phyloP scores from a whole-genome alignment of 2,797 vertebrate species.

The Gila robusta region DNA sequence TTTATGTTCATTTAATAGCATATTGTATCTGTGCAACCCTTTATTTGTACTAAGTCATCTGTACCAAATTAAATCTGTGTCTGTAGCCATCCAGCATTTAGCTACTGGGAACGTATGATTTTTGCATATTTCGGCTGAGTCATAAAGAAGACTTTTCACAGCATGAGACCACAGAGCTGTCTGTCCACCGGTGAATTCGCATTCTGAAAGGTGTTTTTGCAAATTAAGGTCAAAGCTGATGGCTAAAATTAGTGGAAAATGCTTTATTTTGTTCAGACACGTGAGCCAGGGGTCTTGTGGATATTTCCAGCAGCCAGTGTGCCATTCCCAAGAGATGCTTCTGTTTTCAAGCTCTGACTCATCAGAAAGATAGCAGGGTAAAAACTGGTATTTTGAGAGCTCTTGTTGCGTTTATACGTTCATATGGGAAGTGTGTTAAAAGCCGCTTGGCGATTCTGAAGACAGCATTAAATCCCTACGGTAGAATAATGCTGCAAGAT shows the following conservation, averaged over 20 bases:
- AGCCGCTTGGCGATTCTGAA: neutral
- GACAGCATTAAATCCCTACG: slow-evolving; percentile 6
- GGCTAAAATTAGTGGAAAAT: slow-evolving; percentile 3
- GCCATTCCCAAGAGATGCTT: slow-evolving; percentile 22
- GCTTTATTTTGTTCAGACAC: slow-evolving; percentile 28
- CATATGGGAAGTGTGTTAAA: slow-evolving; percentile 20
- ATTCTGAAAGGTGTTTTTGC: slow-evolving; percentile 21
- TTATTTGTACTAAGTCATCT: slow-evolving; percentile 28
- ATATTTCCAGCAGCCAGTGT: slow-evolving; percentile 27
- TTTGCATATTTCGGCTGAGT: slow-evolving; percentile 32
- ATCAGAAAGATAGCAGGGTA: slow-evolving; percentile 43
- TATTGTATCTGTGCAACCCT: slow-evolving; percentile 13
- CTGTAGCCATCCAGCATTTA: neutral
- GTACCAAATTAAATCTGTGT: neutral
- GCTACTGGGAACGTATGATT: neutral
- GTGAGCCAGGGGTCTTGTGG: slow-evolving; percentile 25
- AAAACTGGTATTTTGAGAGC: slow-evolving; percentile 19
- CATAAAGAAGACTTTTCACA: slow-evolving; percentile 16
- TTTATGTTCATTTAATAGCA: neutral
- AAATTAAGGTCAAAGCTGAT: neutral
- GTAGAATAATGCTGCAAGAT: slow-evolving; percentile 7
- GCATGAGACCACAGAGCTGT: slow-evolving; percentile 20
- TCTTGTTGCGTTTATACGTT: slow-evolving; percentile 20
- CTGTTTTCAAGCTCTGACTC: slow-evolving; percentile 55
- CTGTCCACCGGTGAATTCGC: neutral